Evolutionary conservation across 2,113 vertebrate genomes (phyloP).

Genomic region (Eira barbara): DNA sequence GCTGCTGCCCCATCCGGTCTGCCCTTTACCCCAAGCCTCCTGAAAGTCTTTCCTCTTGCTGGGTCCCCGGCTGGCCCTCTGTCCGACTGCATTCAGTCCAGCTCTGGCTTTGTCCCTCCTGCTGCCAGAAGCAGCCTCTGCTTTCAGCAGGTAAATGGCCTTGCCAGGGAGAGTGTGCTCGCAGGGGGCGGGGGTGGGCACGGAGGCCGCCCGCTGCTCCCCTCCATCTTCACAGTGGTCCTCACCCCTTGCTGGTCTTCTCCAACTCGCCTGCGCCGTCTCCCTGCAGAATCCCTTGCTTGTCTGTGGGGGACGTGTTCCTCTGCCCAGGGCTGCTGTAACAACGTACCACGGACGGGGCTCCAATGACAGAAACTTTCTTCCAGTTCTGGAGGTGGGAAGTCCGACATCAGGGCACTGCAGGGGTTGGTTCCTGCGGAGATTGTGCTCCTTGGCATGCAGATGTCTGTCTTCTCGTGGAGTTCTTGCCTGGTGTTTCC

Average conservation of each 20-base stretch:
- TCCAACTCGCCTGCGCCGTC: no score
- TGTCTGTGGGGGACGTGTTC: fast-evolving
- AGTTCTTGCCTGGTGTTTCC: fast-evolving
- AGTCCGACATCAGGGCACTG: no score
- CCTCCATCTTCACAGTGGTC: fast-evolving
- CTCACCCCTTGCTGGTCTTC: neutral
- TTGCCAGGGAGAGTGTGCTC: fast-evolving
- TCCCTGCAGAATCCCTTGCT: neutral
- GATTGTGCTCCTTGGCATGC: fast-evolving
- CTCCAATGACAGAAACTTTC: neutral
- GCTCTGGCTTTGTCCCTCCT: neutral
- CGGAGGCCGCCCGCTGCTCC: fast-evolving
- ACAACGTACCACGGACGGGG: fast-evolving
- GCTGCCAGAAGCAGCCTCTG: neutral
- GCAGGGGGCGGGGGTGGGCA: fast-evolving
- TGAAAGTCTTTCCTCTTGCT: neutral
- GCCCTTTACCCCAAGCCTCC: neutral
- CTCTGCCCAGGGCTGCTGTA: fast-evolving
- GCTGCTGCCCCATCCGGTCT: neutral
- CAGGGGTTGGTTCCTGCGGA: neutral
- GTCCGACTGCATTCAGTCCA: fast-evolving
- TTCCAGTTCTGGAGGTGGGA: neutral
- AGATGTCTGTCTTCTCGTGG: fast-evolving
- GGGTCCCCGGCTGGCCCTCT: fast-evolving
- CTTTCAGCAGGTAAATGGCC: fast-evolving